Evolutionary conservation across 2,113 vertebrate species (phyloP), one percentile per base, ranked within the genome.

Genomic region (Anseranas semipalmata): DNA sequence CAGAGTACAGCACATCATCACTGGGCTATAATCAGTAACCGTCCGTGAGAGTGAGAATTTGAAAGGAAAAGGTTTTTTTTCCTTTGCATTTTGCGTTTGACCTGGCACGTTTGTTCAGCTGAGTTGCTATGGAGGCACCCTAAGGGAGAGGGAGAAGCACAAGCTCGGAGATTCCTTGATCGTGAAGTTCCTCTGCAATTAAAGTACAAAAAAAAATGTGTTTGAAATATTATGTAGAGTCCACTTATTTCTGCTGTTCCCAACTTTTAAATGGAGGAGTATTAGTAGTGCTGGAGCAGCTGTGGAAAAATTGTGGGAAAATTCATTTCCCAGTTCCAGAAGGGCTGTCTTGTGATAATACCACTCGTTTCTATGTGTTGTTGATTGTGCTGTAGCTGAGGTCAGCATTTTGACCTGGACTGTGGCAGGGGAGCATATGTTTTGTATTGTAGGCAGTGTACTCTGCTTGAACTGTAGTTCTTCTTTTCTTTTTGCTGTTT

Each of bases 381-480:
- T 3, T 73, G 63, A 5, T 32, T 15, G 12, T 3, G 53, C 71
- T 30, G 18, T 12, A 35, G 35, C 55, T 66, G 7, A n/a, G 60
- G 48, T 45, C 48, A 76, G 85, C 16, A 10, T 22, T 35, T 33
- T 16, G 39, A 66, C 58, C 12, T 1, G 25, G 18, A 16, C 16
- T 4, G 20, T 12, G 24, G 8, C 52, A 45, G 56, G 27, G 73
- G 27, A 67, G 56, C 12, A 1, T 2, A 1, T 6, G 8, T 50
- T 62, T 7, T 30, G 27, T 16, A 8, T 5, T 35, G 50, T 43
- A 59, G 1, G 14, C 4, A 0, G 9, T 4, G 21, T 41, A 10
- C 32, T 27, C 25, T 25, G 19, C 53, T 56, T 62, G 4, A 27
- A 68, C 33, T 55, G 65, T 1, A 67, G 46, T 35, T 90, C 21